Conservation (phyloP, 2,888 invertebrate genomes). For the Aspidiotus rigidus region DNA sequence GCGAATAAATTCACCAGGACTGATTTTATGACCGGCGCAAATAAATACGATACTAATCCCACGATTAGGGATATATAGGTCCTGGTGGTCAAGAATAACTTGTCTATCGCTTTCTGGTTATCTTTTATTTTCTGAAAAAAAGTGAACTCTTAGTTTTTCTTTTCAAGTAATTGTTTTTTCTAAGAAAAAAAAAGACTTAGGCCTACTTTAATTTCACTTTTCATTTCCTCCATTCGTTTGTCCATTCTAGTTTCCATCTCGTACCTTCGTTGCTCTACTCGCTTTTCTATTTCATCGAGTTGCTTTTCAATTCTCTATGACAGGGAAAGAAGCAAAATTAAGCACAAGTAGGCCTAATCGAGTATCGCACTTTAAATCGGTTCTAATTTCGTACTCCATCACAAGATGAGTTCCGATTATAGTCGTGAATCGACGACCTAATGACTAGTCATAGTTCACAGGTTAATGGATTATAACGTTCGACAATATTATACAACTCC, state of each 20-base stretch:
- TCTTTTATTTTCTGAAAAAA: conserved; percentile 1
- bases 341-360: conserved; percentile 2
- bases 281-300: neutral
- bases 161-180: neutral
- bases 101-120: neutral
- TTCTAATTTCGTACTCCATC: neutral
- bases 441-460: conserved; percentile 1
- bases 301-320: neutral
- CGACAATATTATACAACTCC: conserved; percentile 1
- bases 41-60: neutral
- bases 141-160: conserved; percentile 1
- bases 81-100: neutral
- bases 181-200: conserved; percentile 1
- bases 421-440: conserved; percentile 1
- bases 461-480: conserved; percentile 1
- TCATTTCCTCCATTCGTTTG: neutral
- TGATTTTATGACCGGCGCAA: neutral
- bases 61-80: neutral
- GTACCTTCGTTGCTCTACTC: neutral
- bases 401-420: conserved; percentile 1
- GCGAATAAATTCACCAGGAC: neutral
- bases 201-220: neutral
- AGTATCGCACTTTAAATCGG: conserved; percentile 2
- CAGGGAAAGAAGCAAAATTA: conserved; percentile 1
- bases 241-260: neutral